These are phyloP conservation scores for Oligia latruncula DNA, from an alignment of 2,888 invertebrate species.

Conservation along the genomic window DNA sequence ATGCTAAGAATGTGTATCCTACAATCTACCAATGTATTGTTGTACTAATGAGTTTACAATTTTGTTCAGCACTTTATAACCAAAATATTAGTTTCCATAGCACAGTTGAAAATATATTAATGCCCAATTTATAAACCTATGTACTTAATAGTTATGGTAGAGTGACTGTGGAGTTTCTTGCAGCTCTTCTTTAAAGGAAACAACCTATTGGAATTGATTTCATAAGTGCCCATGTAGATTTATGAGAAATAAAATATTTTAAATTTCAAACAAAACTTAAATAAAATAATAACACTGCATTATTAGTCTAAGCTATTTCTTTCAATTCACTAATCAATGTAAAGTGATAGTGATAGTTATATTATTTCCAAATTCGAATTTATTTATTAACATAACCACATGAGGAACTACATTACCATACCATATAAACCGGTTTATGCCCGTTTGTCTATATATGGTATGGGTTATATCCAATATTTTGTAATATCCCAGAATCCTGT, in stretches of 20 bases:
- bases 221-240: background rate
- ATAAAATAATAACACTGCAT: background rate
- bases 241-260: background rate
- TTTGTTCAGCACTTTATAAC: background rate
- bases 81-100: background rate
- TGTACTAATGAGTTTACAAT: background rate
- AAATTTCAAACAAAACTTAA: background rate
- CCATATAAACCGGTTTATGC: too few relatives aligned
- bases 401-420: too few relatives aligned
- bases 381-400: background rate
- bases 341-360: background rate
- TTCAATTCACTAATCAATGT: background rate
- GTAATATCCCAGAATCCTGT: background rate
- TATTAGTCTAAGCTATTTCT: background rate
- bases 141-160: background rate
- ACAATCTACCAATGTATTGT: background rate
- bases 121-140: background rate
- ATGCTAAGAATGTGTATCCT: background rate
- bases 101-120: background rate
- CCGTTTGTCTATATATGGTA: too few relatives aligned
- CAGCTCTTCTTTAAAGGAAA: background rate
- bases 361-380: background rate
- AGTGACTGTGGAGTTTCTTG: too few relatives aligned
- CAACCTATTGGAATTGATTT: background rate
- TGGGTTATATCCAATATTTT: background rate